Conservation (phyloP, 35 echinoderm and acorn worm species). For the Holothuria glaberrima region DNA sequence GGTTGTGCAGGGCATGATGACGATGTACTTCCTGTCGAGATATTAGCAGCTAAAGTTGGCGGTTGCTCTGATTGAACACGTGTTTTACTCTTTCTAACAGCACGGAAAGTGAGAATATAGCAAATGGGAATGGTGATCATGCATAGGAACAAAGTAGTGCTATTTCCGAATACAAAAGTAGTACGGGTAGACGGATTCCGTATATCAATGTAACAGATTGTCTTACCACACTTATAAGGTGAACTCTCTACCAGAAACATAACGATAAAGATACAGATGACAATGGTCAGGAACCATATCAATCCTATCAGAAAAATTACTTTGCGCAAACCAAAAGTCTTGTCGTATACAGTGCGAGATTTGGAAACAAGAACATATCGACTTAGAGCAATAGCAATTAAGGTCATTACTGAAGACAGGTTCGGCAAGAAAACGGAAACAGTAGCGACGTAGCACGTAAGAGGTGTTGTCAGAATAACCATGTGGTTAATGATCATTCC, state of each 20-base stretch:
- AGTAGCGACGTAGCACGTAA: background rate
- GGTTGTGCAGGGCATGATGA: background rate
- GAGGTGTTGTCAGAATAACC: background rate
- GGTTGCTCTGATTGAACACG: background rate
- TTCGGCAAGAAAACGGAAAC: background rate
- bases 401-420: background rate
- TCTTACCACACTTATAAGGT: background rate
- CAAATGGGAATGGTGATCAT: background rate
- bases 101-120: background rate
- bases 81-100: background rate
- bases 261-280: background rate
- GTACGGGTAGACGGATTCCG: background rate
- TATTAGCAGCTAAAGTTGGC: background rate
- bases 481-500: background rate
- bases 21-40: background rate
- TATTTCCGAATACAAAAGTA: background rate
- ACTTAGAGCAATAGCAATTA: background rate
- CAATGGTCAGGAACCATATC: background rate
- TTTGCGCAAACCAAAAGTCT: background rate
- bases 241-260: background rate
- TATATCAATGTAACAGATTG: conserved; percentile 6
- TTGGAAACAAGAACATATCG: background rate
- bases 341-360: background rate
- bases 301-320: background rate
- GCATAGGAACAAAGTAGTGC: background rate